Evolutionary conservation across 2,888 invertebrate species (phyloP).

Genomic region (Melipona bicolor): DNA sequence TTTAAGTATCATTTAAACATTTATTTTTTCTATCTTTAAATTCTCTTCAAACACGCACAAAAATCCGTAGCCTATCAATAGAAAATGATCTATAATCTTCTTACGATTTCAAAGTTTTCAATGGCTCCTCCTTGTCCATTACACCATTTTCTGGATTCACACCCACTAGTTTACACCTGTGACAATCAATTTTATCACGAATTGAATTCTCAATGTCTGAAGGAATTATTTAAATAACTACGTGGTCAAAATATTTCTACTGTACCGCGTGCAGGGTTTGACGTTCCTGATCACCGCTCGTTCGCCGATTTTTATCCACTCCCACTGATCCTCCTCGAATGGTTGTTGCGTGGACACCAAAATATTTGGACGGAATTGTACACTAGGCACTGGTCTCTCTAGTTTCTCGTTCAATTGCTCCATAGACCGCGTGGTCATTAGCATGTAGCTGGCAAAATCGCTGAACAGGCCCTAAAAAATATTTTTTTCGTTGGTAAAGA

Average conservation of each 20-base stretch:
- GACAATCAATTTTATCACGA: not conserved
- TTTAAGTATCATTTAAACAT: no score
- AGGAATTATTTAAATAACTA: no score
- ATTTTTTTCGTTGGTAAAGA: not conserved
- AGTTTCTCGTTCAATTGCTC: constrained; percentile 85
- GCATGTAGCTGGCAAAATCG: constrained; percentile 85
- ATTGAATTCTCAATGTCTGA: no score
- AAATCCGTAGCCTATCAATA: no score
- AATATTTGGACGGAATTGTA: constrained; percentile 87
- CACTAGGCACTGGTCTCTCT: constrained; percentile 81
- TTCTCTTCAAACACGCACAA: no score
- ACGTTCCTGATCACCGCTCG: constrained; percentile 84
- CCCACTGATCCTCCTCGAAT: constrained; percentile 86
- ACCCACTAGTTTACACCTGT: constrained; percentile 83
- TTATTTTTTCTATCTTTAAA: no score
- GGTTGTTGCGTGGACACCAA: constrained; percentile 84
- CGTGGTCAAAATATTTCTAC: not conserved
- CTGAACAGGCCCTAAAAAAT: constrained; percentile 84
- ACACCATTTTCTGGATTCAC: constrained; percentile 85
- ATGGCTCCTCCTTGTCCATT: constrained; percentile 84
- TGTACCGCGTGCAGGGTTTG: constrained; percentile 86
- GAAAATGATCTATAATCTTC: constrained; percentile 32
- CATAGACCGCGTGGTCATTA: constrained; percentile 85
- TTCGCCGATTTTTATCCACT: constrained; percentile 86
- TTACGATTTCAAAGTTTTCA: constrained; percentile 85